phyloP scores from a whole-genome alignment of 1,140 invertebrate genomes.

The Drosophila simulans region DNA sequence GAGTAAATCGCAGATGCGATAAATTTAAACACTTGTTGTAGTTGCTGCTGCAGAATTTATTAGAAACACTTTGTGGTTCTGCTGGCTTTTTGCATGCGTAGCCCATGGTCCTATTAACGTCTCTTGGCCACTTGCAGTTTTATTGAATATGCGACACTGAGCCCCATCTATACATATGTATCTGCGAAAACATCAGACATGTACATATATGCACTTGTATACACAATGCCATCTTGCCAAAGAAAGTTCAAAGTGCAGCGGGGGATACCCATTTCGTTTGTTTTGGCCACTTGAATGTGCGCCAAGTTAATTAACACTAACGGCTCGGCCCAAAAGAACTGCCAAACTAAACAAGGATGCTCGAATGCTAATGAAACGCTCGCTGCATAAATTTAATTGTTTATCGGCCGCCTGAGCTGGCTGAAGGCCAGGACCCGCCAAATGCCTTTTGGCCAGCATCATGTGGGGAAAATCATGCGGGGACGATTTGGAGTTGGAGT shows the following conservation, averaged over 20 bases:
- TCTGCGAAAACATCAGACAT: not conserved
- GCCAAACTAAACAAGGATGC: constrained; percentile 42
- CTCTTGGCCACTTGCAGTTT: constrained; percentile 50
- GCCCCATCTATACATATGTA: constrained; percentile 13
- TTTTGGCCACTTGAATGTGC: constrained; percentile 66
- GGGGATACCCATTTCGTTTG: constrained; percentile 24
- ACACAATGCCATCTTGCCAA: constrained; percentile 14
- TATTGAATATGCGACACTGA: constrained; percentile 67
- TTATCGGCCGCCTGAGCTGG: constrained; percentile 63
- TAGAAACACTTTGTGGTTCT: constrained; percentile 78
- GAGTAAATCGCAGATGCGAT: constrained; percentile 68
- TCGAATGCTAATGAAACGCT: constrained; percentile 77
- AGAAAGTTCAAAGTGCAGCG: constrained; percentile 27
- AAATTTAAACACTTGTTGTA: constrained; percentile 83
- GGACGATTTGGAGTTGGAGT: not conserved
- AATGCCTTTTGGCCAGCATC: constrained; percentile 43
- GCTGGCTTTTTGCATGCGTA: constrained; percentile 70
- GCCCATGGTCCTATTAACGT: constrained; percentile 46
- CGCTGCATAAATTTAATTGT: constrained; percentile 77
- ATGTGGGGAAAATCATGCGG: not conserved
- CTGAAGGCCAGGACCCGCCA: constrained; percentile 21
- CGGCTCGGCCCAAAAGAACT: constrained; percentile 20
- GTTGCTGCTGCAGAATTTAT: constrained; percentile 76
- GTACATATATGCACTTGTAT: not conserved
- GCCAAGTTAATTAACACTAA: constrained; percentile 81